A percentile compares a stretch with the other conserved stretches of the same genome.
These are phyloP conservation scores for Stomorhina lunata DNA, from an alignment of 2,888 invertebrate species.

Conservation along the genomic window DNA sequence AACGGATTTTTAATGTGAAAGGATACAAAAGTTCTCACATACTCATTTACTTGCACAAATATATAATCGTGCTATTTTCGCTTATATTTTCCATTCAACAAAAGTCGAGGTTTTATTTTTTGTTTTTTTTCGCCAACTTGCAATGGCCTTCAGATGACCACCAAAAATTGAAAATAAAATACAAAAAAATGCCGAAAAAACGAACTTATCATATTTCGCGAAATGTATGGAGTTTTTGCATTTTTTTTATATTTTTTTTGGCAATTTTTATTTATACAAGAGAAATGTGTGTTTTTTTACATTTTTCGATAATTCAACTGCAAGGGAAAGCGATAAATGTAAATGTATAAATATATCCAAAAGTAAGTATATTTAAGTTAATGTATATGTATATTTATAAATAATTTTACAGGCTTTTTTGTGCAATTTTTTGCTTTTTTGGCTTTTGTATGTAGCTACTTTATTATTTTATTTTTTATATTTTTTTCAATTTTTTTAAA, in stretches of 20 bases:
- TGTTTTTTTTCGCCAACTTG: constrained; percentile 36
- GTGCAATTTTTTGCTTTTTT: constrained; percentile 18
- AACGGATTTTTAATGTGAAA: constrained; percentile 56
- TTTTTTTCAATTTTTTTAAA: constrained; percentile 18
- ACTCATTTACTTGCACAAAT: neutral
- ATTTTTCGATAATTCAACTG: constrained; percentile 39
- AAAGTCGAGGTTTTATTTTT: constrained; percentile 36
- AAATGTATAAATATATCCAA: neutral
- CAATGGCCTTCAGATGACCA: constrained; percentile 65
- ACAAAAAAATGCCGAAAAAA: constrained; percentile 12
- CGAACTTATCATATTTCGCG: constrained; percentile 64
- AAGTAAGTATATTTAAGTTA: constrained; percentile 7
- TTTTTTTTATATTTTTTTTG: constrained; percentile 52
- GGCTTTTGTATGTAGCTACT: constrained; percentile 7
- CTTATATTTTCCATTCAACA: constrained; percentile 19
- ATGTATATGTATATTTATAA: neutral
- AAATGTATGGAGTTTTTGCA: constrained; percentile 11
- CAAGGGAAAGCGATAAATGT: neutral
- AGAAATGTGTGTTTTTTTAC: constrained; percentile 26
- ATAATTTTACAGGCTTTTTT: constrained; percentile 30
- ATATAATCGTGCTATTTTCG: constrained; percentile 41
- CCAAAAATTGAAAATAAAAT: constrained; percentile 41
- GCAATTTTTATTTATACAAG: constrained; percentile 46
- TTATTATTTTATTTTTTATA: constrained; percentile 30
- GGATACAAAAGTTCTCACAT: constrained; percentile 19